A percentile compares a stretch with the other conserved stretches of the same genome.
These are phyloP conservation scores for Aspiorhynchus laticeps DNA, from an alignment of 2,113 vertebrate species.

Conservation along the genomic window DNA sequence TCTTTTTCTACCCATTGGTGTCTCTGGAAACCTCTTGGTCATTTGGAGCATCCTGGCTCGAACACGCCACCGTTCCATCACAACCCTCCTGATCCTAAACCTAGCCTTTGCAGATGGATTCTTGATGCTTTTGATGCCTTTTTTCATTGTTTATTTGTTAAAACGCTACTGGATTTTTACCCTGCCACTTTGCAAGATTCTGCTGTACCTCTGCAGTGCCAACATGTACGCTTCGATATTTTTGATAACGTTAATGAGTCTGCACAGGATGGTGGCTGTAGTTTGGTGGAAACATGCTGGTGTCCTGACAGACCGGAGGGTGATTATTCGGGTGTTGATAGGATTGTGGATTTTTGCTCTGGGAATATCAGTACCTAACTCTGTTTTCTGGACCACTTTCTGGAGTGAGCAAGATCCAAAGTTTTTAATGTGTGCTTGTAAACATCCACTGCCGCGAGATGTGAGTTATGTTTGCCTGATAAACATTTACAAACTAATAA, in stretches of 20 bases:
- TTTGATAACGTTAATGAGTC: constrained; percentile 84
- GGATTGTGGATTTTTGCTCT: constrained; percentile 75
- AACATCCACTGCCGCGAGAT: constrained; percentile 61
- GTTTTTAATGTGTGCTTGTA: constrained; percentile 65
- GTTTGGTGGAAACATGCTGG: constrained; percentile 75
- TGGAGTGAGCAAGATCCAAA: neutral
- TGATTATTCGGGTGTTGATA: constrained; percentile 68
- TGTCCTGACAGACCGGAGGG: constrained; percentile 63
- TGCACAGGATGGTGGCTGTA: constrained; percentile 83
- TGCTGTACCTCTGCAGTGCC: constrained; percentile 75
- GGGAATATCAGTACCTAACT: constrained; percentile 75
- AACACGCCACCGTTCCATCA: constrained; percentile 77
- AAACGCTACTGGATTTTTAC: constrained; percentile 75
- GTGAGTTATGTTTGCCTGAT: constrained; percentile 59
- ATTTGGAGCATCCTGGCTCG: constrained; percentile 82
- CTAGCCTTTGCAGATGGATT: constrained; percentile 82
- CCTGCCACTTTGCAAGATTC: constrained; percentile 72
- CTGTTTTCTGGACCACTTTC: constrained; percentile 74
- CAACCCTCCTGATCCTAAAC: constrained; percentile 84
- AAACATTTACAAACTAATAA: neutral
- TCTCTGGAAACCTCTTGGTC: constrained; percentile 85
- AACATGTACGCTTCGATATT: constrained; percentile 93
- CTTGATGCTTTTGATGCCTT: constrained; percentile 79
- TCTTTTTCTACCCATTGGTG: constrained; percentile 79
- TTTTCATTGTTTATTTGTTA: constrained; percentile 78